Evolutionary conservation across 2,888 invertebrate species (phyloP), one percentile per base, ranked within the genome.

Genomic region (Endotricha flammealis): DNA sequence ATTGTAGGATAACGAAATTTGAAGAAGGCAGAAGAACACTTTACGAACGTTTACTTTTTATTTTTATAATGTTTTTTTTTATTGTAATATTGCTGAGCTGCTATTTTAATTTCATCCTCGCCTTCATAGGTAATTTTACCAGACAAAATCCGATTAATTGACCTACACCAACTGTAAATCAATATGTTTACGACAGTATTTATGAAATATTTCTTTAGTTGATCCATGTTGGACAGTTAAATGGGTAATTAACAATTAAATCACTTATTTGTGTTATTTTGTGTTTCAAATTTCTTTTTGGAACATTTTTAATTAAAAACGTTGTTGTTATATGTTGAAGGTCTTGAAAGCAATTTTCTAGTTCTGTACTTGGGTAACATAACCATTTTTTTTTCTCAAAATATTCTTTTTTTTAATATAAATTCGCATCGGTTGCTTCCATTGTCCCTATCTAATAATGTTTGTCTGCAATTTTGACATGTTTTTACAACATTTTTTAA

Each of bases 381-480:
- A 38, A 23, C 38, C 38, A 38, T 11, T 33, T 38, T 33, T 29
- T 38, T 13, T 38, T 33, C n/a, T n/a, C n/a, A 24, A 2, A 2
- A 24, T 38, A 32, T 20, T 40, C 36, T 40, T 36, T 36, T n/a
- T 7, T 10, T 24, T 6, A n/a, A 12, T 1, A 33, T 36, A 12
- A 10, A 36, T 8, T 16, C 9, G n/a, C 32, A 20, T n/a, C n/a
- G n/a, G 20, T 11, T 11, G 7, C 12, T 12, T 17, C 10, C 7
- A 13, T 10, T 25, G 11, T n/a, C n/a, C n/a, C 3, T 22, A 12
- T 30, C 22, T 14, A 38, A 14, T 16, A 40, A 36, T 3, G 14
- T 33, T 41, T 14, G 30, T 41, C 20, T 40, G 29, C 44, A 43
- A 24, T 25, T 12, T 39, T 37, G 13, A 29, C 38, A 42, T 7